Evolutionary conservation across 2,888 invertebrate species (phyloP), one percentile per base, ranked within the genome.

Genomic region (Lepidochrysops patricia): DNA sequence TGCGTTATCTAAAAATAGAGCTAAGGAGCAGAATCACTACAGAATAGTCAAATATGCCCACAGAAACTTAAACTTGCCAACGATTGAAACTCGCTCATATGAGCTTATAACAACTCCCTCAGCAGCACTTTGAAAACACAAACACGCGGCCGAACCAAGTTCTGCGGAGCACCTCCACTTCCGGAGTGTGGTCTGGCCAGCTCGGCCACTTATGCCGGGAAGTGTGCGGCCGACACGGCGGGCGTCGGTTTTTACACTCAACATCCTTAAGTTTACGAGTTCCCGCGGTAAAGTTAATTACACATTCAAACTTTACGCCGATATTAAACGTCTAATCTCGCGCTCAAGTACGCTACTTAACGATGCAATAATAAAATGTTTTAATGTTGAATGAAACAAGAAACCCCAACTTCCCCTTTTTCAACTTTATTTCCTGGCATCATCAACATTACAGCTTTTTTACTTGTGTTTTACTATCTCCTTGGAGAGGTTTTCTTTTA

Each of bases 181-280:
- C n/a, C n/a, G n/a, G n/a, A n/a, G n/a, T n/a, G n/a, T n/a, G n/a
- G n/a, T n/a, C n/a, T n/a, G n/a, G n/a, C n/a, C n/a, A n/a, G n/a
- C n/a, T n/a, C n/a, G n/a, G 15, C 43, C 43, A 15, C 15, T 13
- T 7, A 15, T 6, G 5, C 9, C 9, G 43, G 43, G 19, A 43
- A 43, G 4, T 9, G 37, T 19, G 43, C 43, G 19, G 43, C 25
- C 26, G 26, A n/a, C 2, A 5, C 50, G 9, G n/a, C 26, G 26
- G 26, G 50, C 25, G 50, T 13, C 50, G 2, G 26, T 26, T 50
- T 50, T 50, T 50, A 43, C 43, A 43, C 43, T 43, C 26, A 50
- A 50, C 50, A 50, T 50, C 26, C 50, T 50, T 26, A n/a, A 26
- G 25, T 50, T 50, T 50, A 50, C 50, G 50, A 43, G 43, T 43